phyloP scores from a whole-genome alignment of 2,888 invertebrate species.

The Thereva unica region DNA sequence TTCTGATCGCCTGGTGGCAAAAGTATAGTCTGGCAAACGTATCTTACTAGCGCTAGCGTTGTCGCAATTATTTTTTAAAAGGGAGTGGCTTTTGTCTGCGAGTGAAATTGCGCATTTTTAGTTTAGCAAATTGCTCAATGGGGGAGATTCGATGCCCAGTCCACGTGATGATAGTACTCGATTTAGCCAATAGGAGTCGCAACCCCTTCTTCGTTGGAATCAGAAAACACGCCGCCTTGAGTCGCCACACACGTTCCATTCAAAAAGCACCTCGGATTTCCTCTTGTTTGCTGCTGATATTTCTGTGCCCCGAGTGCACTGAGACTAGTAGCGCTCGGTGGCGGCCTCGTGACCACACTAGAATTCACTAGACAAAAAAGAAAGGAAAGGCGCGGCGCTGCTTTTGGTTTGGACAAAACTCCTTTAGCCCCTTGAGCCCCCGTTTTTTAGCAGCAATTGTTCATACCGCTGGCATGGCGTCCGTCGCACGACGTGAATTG shows the following conservation, averaged over 20 bases:
- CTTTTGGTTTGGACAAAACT: too few relatives aligned
- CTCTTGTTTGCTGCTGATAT: background rate
- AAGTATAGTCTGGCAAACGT: conserved; percentile 32
- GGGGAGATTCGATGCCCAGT: too few relatives aligned
- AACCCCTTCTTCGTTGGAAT: background rate
- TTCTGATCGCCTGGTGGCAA: conserved; percentile 9
- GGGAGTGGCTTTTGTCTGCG: conserved; percentile 25
- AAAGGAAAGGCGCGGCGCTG: background rate
- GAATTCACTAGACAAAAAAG: conserved; percentile 20
- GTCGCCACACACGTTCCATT: conserved; percentile 3
- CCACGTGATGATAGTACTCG: too few relatives aligned
- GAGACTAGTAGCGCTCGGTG: conserved; percentile 36
- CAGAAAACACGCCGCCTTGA: conserved; percentile 4
- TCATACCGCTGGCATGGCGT: too few relatives aligned
- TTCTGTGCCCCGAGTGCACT: conserved; percentile 20
- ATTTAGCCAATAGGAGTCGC: conserved; percentile 8
- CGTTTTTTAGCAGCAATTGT: too few relatives aligned
- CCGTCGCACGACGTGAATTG: too few relatives aligned
- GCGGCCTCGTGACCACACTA: conserved; percentile 25
- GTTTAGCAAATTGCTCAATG: too few relatives aligned
- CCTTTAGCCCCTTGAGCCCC: too few relatives aligned
- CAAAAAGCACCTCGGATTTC: background rate
- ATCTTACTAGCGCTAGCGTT: conserved; percentile 27
- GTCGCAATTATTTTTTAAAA: conserved; percentile 8
- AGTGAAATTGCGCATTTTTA: background rate